Conservation (phyloP, 1,140 invertebrate genomes). For the Eriosoma lanigerum region DNA sequence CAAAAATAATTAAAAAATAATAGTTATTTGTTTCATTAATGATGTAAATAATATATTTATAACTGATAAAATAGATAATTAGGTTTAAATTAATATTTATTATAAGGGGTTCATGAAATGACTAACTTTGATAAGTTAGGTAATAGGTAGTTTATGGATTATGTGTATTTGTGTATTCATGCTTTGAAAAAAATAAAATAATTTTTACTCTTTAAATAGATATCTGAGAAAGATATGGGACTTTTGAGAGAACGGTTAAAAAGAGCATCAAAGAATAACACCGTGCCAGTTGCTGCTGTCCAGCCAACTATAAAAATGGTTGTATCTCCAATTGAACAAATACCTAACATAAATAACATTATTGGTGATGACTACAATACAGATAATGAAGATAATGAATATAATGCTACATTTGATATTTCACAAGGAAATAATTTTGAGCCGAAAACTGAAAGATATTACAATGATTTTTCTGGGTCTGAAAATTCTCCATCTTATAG, state of each 20-base stretch:
- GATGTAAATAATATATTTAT: no score
- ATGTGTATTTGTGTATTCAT: not conserved
- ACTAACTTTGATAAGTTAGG: no score
- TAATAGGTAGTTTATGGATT: no score
- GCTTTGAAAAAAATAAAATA: not conserved
- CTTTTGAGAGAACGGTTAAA: conserved; percentile 94
- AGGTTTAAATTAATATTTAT: no score
- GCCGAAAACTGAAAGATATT: conserved; percentile 15
- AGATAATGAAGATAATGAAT: conserved; percentile 45
- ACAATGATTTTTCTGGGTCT: conserved; percentile 21
- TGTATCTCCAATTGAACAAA: conserved; percentile 26
- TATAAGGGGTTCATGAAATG: no score
- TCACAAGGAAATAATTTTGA: conserved; percentile 20
- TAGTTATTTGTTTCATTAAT: no score
- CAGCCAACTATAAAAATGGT: conserved; percentile 53
- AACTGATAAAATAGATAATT: no score
- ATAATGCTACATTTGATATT: conserved; percentile 42
- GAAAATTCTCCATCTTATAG: not conserved
- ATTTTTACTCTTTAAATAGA: conserved; percentile 60
- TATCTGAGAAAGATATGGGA: conserved; percentile 91
- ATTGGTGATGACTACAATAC: conserved; percentile 43
- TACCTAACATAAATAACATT: not conserved
- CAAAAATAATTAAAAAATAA: no score
- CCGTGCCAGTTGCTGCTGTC: conserved; percentile 56
- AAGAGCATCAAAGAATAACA: conserved; percentile 72